Evolutionary conservation across 2,797 vertebrate genomes (phyloP), one percentile per base, ranked within the genome.

Genomic region (Ceryle rudis): DNA sequence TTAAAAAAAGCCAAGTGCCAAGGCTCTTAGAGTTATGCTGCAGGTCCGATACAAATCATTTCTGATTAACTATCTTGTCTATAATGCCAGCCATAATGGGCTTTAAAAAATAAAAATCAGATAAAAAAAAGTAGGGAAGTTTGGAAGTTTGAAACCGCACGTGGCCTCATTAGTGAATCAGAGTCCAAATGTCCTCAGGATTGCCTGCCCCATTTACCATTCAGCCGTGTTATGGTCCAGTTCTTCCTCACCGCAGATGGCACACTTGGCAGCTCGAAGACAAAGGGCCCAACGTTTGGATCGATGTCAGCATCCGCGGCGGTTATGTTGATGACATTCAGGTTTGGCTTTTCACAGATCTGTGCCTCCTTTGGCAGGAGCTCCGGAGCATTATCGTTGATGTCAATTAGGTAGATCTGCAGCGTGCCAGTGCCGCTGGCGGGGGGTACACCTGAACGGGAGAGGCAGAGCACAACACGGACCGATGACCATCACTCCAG

Each of bases 351-450:
- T 97, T 99, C 99, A 11, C 99, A 99, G 97, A 99, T 98, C 98
- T 99, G 99, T 3, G 99, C 99, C 96, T 99, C 99, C 95, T 97
- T 98, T 69, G 99, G 99, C 96, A 99, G 97, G 61, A 99, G 99
- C 82, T 98, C 98, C 0, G 99, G 99, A 5, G 99, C 98, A 10
- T 99, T 99, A 98, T 99, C 99, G 6, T 99, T 99, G 97, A 99
- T 99, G 97, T 99, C 99, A 61, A 99, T 99, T 79, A 99, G 98
- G 89, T 99, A 99, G 96, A 99, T 99, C 98, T 99, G 99, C 97
- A 99, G 97, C 0, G 99, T 99, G 89, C 99, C 99, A 0, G 99
- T 99, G 95, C 99, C 99, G 1, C 99, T 99, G 93, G 99, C 99
- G 0, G 98, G 98, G 60, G 99, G 99, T 33, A 98, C 98, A 88